A percentile compares a stretch with the other conserved stretches of the same genome.
phyloP scores from a whole-genome alignment of 1,140 invertebrate species.

The Eciton burchellii region DNA sequence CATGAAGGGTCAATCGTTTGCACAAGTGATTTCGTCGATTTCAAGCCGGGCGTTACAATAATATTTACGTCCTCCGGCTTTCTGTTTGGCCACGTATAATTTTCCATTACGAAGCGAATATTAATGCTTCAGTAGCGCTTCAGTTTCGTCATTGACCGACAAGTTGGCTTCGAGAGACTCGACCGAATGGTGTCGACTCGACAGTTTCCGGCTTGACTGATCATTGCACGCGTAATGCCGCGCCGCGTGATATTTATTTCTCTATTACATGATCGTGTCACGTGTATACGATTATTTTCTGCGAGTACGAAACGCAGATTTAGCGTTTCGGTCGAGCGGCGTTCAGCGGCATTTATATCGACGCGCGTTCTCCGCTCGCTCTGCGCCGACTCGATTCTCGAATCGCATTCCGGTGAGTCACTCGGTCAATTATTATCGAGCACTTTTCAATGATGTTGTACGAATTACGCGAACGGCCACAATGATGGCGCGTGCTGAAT shows the following conservation, averaged over 20 bases:
- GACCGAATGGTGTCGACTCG: slow-evolving; percentile 2
- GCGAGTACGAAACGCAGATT: background rate
- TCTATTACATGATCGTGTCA: slow-evolving; percentile 26
- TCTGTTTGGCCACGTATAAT: slow-evolving; percentile 4
- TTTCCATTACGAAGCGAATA: slow-evolving; percentile 15
- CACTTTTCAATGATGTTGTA: slow-evolving; percentile 7
- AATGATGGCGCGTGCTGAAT: slow-evolving; percentile 39
- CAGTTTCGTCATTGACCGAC: slow-evolving; percentile 19
- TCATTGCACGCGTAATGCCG: background rate
- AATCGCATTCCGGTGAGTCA: slow-evolving; percentile 41
- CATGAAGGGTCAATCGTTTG: slow-evolving; percentile 19
- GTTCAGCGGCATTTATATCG: background rate
- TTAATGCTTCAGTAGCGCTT: background rate
- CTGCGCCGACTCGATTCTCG: slow-evolving; percentile 12
- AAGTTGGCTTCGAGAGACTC: background rate
- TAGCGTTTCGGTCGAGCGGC: background rate
- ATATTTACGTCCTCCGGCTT: background rate
- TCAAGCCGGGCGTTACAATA: background rate
- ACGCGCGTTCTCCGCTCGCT: background rate
- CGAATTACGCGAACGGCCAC: slow-evolving; percentile 4
- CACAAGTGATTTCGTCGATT: slow-evolving; percentile 31
- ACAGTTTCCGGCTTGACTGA: slow-evolving; percentile 28
- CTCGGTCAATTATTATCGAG: slow-evolving; percentile 25
- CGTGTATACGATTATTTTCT: slow-evolving; percentile 37
- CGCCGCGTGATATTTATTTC: background rate